Percentiles rank a stretch among this genome's conserved stretches.
These are phyloP conservation scores for Phyllotis vaccarum DNA, from an alignment of 2,797 vertebrate genomes.

Conservation along the genomic window DNA sequence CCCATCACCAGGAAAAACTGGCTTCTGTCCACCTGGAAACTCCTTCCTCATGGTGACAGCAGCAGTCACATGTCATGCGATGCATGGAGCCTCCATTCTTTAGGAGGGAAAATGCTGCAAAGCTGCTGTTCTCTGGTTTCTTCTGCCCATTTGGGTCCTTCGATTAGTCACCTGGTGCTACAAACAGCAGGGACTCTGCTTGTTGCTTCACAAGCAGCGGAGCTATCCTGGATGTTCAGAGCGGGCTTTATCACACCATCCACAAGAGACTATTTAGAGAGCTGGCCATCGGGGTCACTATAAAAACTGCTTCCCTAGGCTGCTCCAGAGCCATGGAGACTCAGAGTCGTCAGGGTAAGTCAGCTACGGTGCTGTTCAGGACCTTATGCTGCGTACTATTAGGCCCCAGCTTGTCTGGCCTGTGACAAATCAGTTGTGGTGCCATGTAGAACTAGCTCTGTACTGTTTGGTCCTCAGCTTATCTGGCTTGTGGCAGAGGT, in stretches of 20 bases:
- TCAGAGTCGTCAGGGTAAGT: not conserved
- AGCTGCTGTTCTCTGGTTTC: not conserved
- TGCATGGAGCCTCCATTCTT: not conserved
- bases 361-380: no score
- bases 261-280: not conserved
- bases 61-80: not conserved
- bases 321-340: not conserved
- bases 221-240: no score
- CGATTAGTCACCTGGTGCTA: not conserved
- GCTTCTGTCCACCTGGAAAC: not conserved
- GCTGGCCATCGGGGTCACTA: accelerated
- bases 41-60: not conserved
- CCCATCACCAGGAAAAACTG: not conserved
- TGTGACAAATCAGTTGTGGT: not conserved
- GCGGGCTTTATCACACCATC: not conserved
- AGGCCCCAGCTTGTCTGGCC: not conserved
- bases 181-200: not conserved
- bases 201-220: not conserved
- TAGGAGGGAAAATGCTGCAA: not conserved
- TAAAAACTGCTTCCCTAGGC: not conserved
- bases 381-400: not conserved
- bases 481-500: no score
- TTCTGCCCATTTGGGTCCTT: not conserved
- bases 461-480: not conserved
- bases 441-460: no score